phyloP scores from a whole-genome alignment of 2,113 vertebrate species.

The Corythornis vintsioides region DNA sequence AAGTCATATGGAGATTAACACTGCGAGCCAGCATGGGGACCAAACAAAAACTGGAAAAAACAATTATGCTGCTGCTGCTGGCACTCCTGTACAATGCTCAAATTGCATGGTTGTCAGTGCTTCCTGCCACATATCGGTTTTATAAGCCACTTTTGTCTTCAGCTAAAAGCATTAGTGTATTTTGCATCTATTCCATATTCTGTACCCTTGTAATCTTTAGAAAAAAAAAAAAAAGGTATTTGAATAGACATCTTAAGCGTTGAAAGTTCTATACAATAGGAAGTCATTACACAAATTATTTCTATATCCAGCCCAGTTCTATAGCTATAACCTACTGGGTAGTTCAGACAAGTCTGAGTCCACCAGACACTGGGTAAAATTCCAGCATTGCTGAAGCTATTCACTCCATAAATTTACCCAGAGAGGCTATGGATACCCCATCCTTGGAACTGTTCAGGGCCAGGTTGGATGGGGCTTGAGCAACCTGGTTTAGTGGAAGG shows the following conservation, averaged over 20 bases:
- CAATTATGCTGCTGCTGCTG: slow-evolving; percentile 44
- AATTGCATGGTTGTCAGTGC: slow-evolving; percentile 43
- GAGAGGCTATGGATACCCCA: not conserved
- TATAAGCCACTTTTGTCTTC: slow-evolving; percentile 21
- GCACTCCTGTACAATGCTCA: slow-evolving; percentile 6
- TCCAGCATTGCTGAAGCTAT: not conserved
- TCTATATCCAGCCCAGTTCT: not conserved
- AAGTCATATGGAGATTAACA: slow-evolving; percentile 12
- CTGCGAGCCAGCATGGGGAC: not conserved
- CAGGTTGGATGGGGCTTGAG: not conserved
- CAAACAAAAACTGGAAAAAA: slow-evolving; percentile 32
- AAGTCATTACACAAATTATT: not conserved
- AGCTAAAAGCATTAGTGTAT: slow-evolving; percentile 1
- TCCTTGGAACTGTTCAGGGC: not conserved
- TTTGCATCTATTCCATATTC: slow-evolving; percentile 16
- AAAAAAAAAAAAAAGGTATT: not conserved
- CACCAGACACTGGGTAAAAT: not conserved
- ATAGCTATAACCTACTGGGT: not conserved
- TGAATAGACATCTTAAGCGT: not conserved
- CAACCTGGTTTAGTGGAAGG: not conserved
- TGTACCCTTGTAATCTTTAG: not conserved
- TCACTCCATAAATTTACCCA: not conserved
- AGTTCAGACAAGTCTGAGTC: not conserved
- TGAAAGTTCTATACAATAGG: not conserved
- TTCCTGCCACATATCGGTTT: slow-evolving; percentile 22